Evolutionary conservation across 2,888 invertebrate genomes (phyloP), one percentile per base, ranked within the genome.

Genomic region (Sarcophaga subvicina): DNA sequence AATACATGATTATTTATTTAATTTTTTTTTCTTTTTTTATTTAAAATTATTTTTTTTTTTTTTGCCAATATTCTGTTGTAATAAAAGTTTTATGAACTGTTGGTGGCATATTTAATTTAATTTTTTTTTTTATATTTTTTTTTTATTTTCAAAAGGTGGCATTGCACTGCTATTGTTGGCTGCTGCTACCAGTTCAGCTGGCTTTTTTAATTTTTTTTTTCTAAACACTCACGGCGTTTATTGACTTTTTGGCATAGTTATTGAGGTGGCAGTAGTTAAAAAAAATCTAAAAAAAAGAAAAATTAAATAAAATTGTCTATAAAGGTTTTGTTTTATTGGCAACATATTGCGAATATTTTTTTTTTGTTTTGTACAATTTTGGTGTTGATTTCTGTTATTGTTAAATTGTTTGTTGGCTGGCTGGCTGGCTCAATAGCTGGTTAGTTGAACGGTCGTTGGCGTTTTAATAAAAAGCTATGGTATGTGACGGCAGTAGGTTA

Each of bases 201-300:
- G 8, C 8, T 37, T 37, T 37, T 37, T 0, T 2, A 37, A 22
- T 22, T 37, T 71, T 64, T 67, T 67, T 45, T 37, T 22, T 3
- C 62, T 60, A 73, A 72, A 81, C 64, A 86, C 86, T 77, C 54
- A 71, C 76, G 72, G 88, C 89, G 90, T 90, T 89, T 89, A 89
- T 89, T 90, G 90, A 90, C 89, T 90, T 89, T 87, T 89, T 88
- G 89, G 88, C 90, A 90, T 88, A 89, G 88, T 89, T 88, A 89
- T 75, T 70, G 73, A 62, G 47, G 73, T 63, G 8, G 62, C 69
- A 49, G 49, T 64, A 77, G 37, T 37, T 37, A 2, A 10, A 37
- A 37, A 27, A 27, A 27, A 4, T 3, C 27, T 2, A 25, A 64
- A 59, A 78, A 78, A 79, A 63, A 54, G 27, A 62, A 78, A 63